Evolutionary conservation across 2,113 vertebrate genomes (phyloP).

Genomic region (Psilopsiagon aurifrons): DNA sequence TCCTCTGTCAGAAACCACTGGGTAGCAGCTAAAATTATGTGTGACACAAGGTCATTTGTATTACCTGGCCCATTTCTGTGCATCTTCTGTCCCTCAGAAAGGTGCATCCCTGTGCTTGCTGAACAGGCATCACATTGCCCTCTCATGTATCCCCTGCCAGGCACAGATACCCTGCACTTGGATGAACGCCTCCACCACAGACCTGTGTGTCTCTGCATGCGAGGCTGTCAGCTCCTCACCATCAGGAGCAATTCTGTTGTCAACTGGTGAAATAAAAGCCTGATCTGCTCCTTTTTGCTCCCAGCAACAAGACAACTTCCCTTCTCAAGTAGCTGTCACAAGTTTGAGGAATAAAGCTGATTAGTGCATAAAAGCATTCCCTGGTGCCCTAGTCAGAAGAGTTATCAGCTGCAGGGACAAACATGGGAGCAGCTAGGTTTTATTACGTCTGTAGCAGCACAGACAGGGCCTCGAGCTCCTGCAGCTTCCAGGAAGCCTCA

Average conservation of each 20-base stretch:
- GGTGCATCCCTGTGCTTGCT: not conserved
- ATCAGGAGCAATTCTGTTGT: not conserved
- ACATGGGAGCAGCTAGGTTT: not conserved
- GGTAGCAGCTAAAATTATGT: not conserved
- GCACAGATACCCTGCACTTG: not conserved
- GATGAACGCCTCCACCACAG: not conserved
- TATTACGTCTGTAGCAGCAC: not conserved
- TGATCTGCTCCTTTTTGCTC: not conserved
- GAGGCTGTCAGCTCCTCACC: not conserved
- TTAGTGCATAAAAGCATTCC: not conserved
- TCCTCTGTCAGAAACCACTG: not conserved
- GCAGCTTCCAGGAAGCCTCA: not conserved
- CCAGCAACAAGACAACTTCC: not conserved
- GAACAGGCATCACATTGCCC: fast-evolving
- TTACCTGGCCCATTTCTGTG: not conserved
- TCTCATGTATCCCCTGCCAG: not conserved
- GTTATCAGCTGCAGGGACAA: not conserved
- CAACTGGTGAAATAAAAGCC: not conserved
- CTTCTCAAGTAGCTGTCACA: not conserved
- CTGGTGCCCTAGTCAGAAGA: not conserved
- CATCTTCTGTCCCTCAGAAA: not conserved
- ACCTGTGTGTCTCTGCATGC: not conserved
- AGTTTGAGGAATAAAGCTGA: not conserved
- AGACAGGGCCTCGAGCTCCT: not conserved
- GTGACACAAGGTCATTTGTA: not conserved